Evolutionary conservation across 2,888 invertebrate species (phyloP).

Genomic region (Geotrupes spiniger): DNA sequence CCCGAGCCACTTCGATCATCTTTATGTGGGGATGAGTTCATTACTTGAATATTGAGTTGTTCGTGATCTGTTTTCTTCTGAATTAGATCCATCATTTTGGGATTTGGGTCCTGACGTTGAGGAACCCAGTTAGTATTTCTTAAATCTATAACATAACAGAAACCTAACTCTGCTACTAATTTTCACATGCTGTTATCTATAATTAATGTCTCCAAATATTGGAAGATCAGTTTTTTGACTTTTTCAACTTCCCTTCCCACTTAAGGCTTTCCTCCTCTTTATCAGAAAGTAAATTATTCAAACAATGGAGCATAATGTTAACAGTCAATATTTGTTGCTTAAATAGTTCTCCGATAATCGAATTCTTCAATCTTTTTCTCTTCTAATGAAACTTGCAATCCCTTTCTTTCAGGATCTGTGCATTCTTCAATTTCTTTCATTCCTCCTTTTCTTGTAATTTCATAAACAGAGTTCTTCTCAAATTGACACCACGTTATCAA

Average conservation of each 20-base stretch:
- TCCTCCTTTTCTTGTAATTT: constrained; percentile 53
- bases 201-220: constrained; percentile 71
- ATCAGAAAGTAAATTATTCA: constrained; percentile 70
- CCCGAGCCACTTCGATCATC: constrained; percentile 54
- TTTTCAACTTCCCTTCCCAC: constrained; percentile 81
- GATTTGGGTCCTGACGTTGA: constrained; percentile 80
- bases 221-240: constrained; percentile 52
- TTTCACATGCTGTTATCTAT: constrained; percentile 61
- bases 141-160: constrained; percentile 77
- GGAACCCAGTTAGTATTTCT: constrained; percentile 81
- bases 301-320: constrained; percentile 85
- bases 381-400: constrained; percentile 64
- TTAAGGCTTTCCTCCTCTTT: constrained; percentile 88
- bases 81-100: constrained; percentile 93
- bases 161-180: constrained; percentile 60
- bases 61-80: constrained; percentile 85
- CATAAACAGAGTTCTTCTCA: constrained; percentile 76
- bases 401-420: constrained; percentile 62
- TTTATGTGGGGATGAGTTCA: constrained; percentile 54
- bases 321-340: constrained; percentile 86
- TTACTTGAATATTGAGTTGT: constrained; percentile 66
- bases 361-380: constrained; percentile 75
- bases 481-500: constrained; percentile 88
- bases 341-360: constrained; percentile 82
- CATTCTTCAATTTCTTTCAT: constrained; percentile 58